phyloP scores from a whole-genome alignment of 1,140 invertebrate genomes.

The Steinernema feltiae region DNA sequence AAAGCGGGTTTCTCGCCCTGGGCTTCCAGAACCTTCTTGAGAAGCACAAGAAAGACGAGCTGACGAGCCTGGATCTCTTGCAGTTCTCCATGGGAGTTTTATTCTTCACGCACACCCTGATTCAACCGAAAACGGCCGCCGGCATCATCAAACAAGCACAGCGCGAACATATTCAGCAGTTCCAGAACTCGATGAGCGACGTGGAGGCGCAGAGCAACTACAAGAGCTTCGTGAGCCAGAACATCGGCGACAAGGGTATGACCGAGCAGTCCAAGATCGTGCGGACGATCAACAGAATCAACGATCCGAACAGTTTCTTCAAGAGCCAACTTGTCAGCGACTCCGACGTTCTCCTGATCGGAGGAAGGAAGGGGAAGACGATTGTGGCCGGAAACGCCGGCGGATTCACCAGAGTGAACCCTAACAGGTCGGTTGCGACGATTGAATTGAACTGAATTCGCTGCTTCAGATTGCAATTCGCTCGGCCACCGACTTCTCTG shows the following conservation, averaged over 20 bases:
- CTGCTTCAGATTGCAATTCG: background rate
- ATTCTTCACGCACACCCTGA: slow-evolving; percentile 20
- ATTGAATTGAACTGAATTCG: background rate
- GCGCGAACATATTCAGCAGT: slow-evolving; percentile 11
- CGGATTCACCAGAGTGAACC: background rate
- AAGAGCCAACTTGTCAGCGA: slow-evolving; percentile 13
- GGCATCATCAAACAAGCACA: slow-evolving; percentile 19
- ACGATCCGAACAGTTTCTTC: slow-evolving; percentile 9
- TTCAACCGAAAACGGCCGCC: slow-evolving; percentile 14
- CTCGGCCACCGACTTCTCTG: background rate
- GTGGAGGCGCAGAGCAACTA: background rate
- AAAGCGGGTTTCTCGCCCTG: background rate
- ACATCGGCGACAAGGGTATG: background rate
- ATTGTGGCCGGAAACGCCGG: background rate
- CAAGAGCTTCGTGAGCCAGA: slow-evolving; percentile 8
- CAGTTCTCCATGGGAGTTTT: slow-evolving; percentile 21
- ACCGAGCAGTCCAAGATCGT: slow-evolving; percentile 17
- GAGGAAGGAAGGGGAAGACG: slow-evolving; percentile 6
- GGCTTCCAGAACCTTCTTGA: slow-evolving; percentile 14
- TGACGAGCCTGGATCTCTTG: background rate
- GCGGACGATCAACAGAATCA: slow-evolving; percentile 12
- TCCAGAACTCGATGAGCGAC: background rate
- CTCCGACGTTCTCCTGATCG: background rate
- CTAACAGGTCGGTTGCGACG: background rate
- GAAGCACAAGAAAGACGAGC: background rate